A percentile compares a stretch with the other conserved stretches of the same genome.
Evolutionary conservation across 2,888 invertebrate species (phyloP).

Genomic region (Xestia rhomboidea): DNA sequence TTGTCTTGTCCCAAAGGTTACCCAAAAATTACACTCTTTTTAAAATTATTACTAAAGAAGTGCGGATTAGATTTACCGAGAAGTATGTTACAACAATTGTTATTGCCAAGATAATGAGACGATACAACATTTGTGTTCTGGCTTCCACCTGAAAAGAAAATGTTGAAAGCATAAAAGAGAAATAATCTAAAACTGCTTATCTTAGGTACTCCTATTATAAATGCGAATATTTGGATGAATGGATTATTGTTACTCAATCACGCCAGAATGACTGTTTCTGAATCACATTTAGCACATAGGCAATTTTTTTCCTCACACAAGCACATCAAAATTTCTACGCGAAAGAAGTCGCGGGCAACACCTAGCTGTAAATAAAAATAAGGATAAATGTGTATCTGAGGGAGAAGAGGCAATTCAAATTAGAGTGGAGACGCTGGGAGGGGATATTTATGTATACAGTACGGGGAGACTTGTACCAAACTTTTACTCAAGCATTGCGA

Average conservation of each 20-base stretch:
- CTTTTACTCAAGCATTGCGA: neutral
- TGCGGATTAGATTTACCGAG: slow-evolving; percentile 20
- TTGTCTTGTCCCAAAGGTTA: neutral
- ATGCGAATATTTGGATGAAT: neutral
- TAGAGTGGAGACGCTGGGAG: neutral
- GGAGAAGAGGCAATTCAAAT: neutral
- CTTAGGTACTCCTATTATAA: neutral
- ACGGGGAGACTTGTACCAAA: neutral
- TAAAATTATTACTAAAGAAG: neutral
- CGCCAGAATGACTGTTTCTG: neutral
- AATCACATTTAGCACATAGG: neutral
- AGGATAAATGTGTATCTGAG: neutral
- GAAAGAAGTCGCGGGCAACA: neutral
- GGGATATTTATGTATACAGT: neutral
- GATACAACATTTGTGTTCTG: slow-evolving; percentile 73
- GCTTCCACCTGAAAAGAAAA: slow-evolving; percentile 70
- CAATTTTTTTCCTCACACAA: too few species aligned
- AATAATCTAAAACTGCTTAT: neutral
- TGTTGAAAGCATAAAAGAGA: neutral
- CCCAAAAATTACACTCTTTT: neutral
- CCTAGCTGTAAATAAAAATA: neutral
- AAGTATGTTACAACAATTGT: slow-evolving; percentile 46
- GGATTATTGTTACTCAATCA: neutral
- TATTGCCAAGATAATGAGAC: slow-evolving; percentile 66
- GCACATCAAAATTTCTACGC: too few species aligned